Percentiles rank a stretch among this genome's conserved stretches.
phyloP scores from a whole-genome alignment of 2,888 invertebrate species.

The Venusia cambrica region DNA sequence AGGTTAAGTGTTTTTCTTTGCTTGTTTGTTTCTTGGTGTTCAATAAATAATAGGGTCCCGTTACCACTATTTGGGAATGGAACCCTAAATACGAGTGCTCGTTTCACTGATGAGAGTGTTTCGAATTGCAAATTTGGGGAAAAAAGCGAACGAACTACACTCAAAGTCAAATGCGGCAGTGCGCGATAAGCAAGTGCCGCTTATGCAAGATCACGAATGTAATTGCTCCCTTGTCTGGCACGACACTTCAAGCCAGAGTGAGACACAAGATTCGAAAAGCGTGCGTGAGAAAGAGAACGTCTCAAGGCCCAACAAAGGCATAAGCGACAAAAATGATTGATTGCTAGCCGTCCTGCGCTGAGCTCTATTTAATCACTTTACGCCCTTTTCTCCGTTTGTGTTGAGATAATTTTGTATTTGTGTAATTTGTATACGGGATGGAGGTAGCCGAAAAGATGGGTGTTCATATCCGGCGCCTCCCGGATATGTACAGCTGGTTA shows the following conservation, averaged over 20 bases:
- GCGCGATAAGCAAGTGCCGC: constrained; percentile 79
- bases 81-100: no score
- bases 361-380: constrained; percentile 83
- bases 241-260: constrained; percentile 78
- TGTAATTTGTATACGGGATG: constrained; percentile 79
- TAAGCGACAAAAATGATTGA: constrained; percentile 82
- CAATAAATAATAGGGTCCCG: no score
- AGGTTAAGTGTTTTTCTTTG: no score
- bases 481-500: constrained; percentile 58
- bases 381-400: constrained; percentile 82
- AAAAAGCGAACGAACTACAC: constrained; percentile 73
- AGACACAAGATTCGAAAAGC: constrained; percentile 43
- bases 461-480: constrained; percentile 68
- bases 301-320: constrained; percentile 63
- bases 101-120: constrained; percentile 61
- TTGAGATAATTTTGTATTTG: constrained; percentile 80
- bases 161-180: constrained; percentile 77
- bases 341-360: constrained; percentile 79
- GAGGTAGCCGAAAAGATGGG: constrained; percentile 61
- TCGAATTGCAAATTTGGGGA: constrained; percentile 77
- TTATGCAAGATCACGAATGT: constrained; percentile 83
- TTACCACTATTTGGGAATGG: no score
- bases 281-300: constrained; percentile 51
- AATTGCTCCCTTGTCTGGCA: constrained; percentile 81
- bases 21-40: no score